Percentiles rank a stretch among this genome's conserved stretches.
Evolutionary conservation across 2,113 vertebrate species (phyloP).

Genomic region (Catagonus wagneri): DNA sequence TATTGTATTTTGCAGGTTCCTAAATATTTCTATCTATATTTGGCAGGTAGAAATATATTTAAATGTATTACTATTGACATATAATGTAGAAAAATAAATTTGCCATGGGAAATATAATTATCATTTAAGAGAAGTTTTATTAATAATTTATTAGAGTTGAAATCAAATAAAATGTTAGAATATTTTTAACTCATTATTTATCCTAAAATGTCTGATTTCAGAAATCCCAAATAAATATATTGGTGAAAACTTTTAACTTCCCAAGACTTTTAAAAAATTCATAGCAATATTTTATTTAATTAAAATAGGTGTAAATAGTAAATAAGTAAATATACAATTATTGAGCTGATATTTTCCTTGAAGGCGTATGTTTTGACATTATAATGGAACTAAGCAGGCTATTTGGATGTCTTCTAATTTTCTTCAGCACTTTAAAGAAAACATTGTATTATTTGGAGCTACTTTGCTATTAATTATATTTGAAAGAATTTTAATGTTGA

Average conservation of each 20-base stretch:
- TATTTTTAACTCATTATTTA: not conserved
- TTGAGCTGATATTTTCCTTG: not conserved
- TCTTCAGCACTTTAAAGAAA: constrained; percentile 31
- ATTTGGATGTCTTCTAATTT: not conserved
- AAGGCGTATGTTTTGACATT: constrained; percentile 5
- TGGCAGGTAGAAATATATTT: not conserved
- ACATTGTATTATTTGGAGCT: not conserved
- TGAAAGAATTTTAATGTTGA: constrained; percentile 26
- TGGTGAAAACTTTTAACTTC: not conserved
- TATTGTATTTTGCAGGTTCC: not conserved
- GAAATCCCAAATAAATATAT: not conserved
- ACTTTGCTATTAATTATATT: not conserved
- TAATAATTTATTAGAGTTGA: not conserved
- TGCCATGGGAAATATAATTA: not conserved
- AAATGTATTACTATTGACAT: not conserved
- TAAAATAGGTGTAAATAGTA: not conserved
- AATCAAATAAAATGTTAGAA: not conserved
- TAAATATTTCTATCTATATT: not conserved
- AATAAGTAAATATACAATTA: not conserved
- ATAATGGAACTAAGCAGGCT: not conserved
- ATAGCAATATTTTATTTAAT: not conserved
- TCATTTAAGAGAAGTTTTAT: not conserved
- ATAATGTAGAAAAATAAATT: not conserved
- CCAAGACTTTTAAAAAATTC: not conserved
- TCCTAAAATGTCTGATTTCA: not conserved